These are phyloP conservation scores for Diplodus puntazzo DNA, from an alignment of 2,797 vertebrate species.

Conservation along the genomic window DNA sequence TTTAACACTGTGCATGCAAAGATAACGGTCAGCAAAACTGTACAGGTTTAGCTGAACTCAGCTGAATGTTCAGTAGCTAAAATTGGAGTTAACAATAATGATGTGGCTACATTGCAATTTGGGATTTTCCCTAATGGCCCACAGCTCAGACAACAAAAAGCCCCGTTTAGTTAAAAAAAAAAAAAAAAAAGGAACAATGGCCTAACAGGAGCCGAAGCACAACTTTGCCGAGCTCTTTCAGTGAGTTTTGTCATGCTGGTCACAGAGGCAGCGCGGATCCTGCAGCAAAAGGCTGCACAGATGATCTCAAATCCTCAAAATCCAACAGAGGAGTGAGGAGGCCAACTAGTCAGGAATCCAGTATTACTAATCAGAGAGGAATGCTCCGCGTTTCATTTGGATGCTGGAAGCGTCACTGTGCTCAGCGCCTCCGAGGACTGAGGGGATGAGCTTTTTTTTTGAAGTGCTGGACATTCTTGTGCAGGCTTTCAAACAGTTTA, in stretches of 20 bases:
- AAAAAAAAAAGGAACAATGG: neutral
- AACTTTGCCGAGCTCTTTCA: conserved; percentile 18
- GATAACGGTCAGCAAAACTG: neutral
- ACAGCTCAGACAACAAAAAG: conserved; percentile 38
- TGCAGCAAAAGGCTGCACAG: conserved; percentile 74
- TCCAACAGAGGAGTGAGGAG: conserved; percentile 64
- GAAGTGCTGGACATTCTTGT: conserved; percentile 8
- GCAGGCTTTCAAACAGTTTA: neutral
- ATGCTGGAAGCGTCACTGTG: conserved; percentile 34
- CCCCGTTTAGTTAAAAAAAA: neutral
- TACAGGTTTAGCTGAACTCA: neutral
- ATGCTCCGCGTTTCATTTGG: conserved; percentile 68
- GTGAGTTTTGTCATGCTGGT: conserved; percentile 36
- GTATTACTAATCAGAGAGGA: conserved; percentile 81
- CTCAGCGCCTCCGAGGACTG: conserved; percentile 3
- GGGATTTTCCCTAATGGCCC: conserved; percentile 37
- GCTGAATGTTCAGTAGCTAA: neutral
- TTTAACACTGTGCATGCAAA: neutral
- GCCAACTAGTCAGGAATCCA: conserved; percentile 71
- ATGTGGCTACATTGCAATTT: conserved; percentile 4
- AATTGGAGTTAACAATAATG: neutral
- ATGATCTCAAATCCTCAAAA: conserved; percentile 81
- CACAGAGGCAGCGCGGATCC: conserved; percentile 38
- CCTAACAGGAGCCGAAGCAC: conserved; percentile 3
- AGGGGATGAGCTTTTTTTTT: neutral